A percentile compares a stretch with the other conserved stretches of the same genome.
Evolutionary conservation across 2,888 invertebrate species (phyloP).

Genomic region (Torymus texanus): DNA sequence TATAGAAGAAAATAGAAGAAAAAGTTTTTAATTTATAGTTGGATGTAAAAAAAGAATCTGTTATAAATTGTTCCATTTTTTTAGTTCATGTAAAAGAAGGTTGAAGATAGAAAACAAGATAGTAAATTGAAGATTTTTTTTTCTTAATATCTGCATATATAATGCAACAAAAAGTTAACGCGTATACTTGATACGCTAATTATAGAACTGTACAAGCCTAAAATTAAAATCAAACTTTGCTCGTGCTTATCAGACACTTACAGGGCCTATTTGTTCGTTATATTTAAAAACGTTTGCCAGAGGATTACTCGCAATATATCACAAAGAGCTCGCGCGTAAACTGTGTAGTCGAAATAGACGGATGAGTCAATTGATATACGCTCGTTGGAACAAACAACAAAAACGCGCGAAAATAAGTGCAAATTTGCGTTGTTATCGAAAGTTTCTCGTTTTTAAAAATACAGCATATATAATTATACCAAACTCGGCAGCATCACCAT

Average conservation of each 20-base stretch:
- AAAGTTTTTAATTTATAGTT: too few species aligned
- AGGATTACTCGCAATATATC: not conserved
- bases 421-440: slow-evolving; percentile 25
- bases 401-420: not conserved
- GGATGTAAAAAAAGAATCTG: too few species aligned
- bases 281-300: not conserved
- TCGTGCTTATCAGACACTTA: not conserved
- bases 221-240: not conserved
- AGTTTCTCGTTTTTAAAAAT: slow-evolving; percentile 33
- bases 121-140: too few species aligned
- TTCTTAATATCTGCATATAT: too few species aligned
- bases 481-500: slow-evolving; percentile 4
- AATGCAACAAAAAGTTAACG: too few species aligned
- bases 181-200: too few species aligned
- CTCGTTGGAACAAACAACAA: slow-evolving; percentile 1
- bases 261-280: not conserved
- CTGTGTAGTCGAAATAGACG: slow-evolving; percentile 22
- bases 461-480: slow-evolving; percentile 13
- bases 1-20: too few species aligned
- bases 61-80: too few species aligned
- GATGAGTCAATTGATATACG: slow-evolving; percentile 5
- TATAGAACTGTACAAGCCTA: too few species aligned
- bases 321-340: not conserved
- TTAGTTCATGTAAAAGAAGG: too few species aligned
- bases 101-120: too few species aligned